A percentile compares a stretch with the other conserved stretches of the same genome.
Evolutionary conservation across 2,113 vertebrate species (phyloP).

Genomic region (Amia ocellicauda): DNA sequence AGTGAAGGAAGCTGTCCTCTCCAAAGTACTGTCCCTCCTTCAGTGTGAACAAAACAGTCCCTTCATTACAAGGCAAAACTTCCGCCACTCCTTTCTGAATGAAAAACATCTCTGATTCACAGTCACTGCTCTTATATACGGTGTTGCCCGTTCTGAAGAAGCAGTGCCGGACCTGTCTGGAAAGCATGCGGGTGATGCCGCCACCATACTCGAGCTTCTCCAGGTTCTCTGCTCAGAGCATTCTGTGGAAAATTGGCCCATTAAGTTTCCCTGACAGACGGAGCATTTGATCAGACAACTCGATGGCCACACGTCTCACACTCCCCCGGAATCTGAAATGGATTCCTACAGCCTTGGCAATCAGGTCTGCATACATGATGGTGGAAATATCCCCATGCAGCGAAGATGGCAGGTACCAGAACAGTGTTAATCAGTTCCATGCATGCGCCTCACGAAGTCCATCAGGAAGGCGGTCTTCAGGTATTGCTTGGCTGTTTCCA

Average conservation of each 20-base stretch:
- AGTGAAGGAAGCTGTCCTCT: constrained; percentile 25
- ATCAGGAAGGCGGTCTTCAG: constrained; percentile 22
- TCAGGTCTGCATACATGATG: constrained; percentile 29
- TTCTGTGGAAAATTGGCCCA: constrained; percentile 25
- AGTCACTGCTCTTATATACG: constrained; percentile 22
- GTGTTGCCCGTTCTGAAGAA: constrained; percentile 23
- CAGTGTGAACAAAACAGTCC: constrained; percentile 18
- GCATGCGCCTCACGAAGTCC: constrained; percentile 27
- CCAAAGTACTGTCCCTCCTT: constrained; percentile 33
- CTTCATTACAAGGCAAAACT: constrained; percentile 21
- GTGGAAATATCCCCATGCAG: constrained; percentile 32
- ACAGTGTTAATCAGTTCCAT: constrained; percentile 26
- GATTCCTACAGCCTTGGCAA: constrained; percentile 29
- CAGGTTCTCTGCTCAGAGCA: constrained; percentile 13
- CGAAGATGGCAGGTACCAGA: constrained; percentile 31
- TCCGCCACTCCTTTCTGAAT: constrained; percentile 30
- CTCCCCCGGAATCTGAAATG: constrained; percentile 14
- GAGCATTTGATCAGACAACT: constrained; percentile 8
- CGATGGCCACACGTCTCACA: not conserved
- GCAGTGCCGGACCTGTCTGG: constrained; percentile 16
- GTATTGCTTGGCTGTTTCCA: constrained; percentile 30
- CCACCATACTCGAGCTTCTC: constrained; percentile 24
- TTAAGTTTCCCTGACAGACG: constrained; percentile 27
- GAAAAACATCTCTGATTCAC: constrained; percentile 34
- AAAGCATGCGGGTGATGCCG: constrained; percentile 29